Conservation (phyloP, 2,797 vertebrate genomes). For the Trichosurus vulpecula region DNA sequence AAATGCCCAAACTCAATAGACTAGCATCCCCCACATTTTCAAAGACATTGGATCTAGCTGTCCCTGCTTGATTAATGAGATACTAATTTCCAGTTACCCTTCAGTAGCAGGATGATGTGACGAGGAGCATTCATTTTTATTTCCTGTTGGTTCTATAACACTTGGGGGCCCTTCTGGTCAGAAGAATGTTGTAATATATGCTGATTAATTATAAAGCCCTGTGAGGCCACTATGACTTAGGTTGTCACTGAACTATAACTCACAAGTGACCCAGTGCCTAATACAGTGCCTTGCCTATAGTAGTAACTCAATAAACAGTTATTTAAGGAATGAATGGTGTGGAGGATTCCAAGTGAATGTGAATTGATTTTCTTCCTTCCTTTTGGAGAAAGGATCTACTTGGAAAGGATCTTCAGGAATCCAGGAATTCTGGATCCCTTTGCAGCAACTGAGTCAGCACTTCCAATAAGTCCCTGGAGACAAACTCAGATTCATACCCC, state of each 20-base stretch:
- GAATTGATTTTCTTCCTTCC: not conserved
- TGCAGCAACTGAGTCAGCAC: not conserved
- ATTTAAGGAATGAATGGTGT: not conserved
- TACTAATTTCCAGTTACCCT: slow-evolving; percentile 29
- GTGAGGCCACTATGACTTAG: not conserved
- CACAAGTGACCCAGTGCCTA: not conserved
- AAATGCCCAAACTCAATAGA: not conserved
- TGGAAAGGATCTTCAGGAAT: not conserved
- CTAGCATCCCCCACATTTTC: not conserved
- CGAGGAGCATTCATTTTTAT: not conserved
- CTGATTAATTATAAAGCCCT: not conserved
- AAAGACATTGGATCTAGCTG: not conserved
- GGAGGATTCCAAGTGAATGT: not conserved
- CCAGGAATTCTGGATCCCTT: not conserved
- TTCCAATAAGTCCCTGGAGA: not conserved
- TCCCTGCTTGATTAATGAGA: slow-evolving; percentile 21
- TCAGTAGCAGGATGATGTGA: not conserved
- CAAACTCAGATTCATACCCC: not conserved
- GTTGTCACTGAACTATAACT: not conserved
- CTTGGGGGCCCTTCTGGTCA: not conserved
- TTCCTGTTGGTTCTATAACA: slow-evolving; percentile 10
- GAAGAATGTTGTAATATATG: slow-evolving; percentile 10
- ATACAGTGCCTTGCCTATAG: slow-evolving; percentile 13
- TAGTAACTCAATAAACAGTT: slow-evolving; percentile 21
- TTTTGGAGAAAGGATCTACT: not conserved